Evolutionary conservation across 1,140 invertebrate genomes (phyloP).

Genomic region (Stegodyphus dumicola): DNA sequence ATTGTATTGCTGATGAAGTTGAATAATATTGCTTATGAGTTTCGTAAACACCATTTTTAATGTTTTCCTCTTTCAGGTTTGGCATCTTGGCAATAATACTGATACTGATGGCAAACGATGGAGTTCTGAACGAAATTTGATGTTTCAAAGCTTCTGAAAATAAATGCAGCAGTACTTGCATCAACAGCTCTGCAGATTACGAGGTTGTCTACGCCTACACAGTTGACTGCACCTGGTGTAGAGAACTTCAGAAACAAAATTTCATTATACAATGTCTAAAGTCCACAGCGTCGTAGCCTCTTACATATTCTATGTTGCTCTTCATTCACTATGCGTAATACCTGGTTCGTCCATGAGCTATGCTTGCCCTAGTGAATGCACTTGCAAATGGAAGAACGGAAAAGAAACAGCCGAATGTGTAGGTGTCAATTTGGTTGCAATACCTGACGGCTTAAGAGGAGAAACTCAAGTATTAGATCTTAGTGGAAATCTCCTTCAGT

Average conservation of each 20-base stretch:
- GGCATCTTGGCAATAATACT: too few species aligned
- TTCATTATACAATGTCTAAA: slow-evolving; percentile 34
- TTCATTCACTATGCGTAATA: slow-evolving; percentile 4
- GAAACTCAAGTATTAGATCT: slow-evolving; percentile 91
- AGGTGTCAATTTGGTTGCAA: slow-evolving; percentile 80
- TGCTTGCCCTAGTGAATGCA: slow-evolving; percentile 80
- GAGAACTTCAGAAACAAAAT: neutral
- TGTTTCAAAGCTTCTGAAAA: too few species aligned
- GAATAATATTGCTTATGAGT: too few species aligned
- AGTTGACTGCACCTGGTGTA: slow-evolving; percentile 4
- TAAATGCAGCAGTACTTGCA: too few species aligned
- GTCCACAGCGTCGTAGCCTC: slow-evolving; percentile 11
- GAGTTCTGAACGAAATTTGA: too few species aligned
- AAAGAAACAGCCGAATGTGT: slow-evolving; percentile 91
- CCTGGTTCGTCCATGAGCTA: slow-evolving; percentile 38
- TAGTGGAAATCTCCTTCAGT: slow-evolving; percentile 85
- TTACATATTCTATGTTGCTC: slow-evolving; percentile 10
- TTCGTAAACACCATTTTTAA: too few species aligned
- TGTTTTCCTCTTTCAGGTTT: too few species aligned
- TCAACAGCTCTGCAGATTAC: too few species aligned
- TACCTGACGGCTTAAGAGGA: slow-evolving; percentile 84
- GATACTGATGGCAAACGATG: too few species aligned
- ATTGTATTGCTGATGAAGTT: too few species aligned
- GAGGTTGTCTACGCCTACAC: neutral
- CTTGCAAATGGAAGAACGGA: slow-evolving; percentile 91